A percentile compares a stretch with the other conserved stretches of the same genome.
Conservation (phyloP, 2,797 vertebrate species). For the Chrosomus eos region DNA sequence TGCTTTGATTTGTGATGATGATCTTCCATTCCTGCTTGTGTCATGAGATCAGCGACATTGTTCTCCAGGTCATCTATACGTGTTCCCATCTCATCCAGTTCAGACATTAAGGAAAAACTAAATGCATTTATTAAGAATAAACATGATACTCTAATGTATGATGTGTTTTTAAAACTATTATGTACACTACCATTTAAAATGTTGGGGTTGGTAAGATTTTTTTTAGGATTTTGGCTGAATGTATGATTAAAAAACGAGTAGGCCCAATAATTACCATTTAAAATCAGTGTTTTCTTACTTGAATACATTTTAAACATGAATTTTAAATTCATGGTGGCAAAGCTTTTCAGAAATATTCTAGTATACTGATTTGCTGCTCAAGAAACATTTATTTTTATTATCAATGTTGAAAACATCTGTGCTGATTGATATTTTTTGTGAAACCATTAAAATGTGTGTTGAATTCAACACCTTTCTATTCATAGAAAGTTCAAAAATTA, state of each 20-base stretch:
- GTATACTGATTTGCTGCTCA: no score
- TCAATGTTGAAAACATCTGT: background rate
- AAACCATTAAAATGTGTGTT: background rate
- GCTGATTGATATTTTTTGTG: background rate
- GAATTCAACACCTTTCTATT: no score
- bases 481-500: background rate
- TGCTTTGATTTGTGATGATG: constrained; percentile 69
- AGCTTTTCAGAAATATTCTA: background rate
- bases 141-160: background rate
- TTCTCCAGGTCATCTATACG: constrained; percentile 85
- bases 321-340: background rate
- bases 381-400: background rate
- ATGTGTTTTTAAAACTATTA: background rate
- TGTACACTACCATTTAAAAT: background rate
- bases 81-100: constrained; percentile 89
- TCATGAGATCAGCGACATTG: constrained; percentile 83
- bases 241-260: background rate
- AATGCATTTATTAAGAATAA: background rate
- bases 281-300: background rate
- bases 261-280: no score
- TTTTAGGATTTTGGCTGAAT: background rate
- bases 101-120: constrained; percentile 72
- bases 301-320: background rate
- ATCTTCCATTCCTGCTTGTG: constrained; percentile 82
- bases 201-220: background rate